Percentiles rank a stretch among this genome's conserved stretches.
These are phyloP conservation scores for Eutrigla gurnardus DNA, from an alignment of 2,797 vertebrate species.

Conservation along the genomic window DNA sequence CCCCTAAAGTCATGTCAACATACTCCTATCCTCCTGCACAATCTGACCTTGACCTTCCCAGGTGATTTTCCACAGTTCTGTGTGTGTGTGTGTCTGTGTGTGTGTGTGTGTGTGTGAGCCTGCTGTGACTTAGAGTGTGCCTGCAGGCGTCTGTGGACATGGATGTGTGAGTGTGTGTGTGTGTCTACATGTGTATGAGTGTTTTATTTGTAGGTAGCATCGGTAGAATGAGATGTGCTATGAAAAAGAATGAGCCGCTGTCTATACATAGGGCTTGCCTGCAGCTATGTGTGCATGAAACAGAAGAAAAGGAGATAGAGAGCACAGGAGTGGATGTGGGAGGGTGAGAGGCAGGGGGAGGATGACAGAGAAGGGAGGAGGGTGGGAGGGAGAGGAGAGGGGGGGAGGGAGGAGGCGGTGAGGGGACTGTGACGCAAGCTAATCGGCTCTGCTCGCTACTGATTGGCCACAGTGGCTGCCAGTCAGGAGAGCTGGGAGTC, in stretches of 20 bases:
- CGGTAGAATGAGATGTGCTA: conserved; percentile 64
- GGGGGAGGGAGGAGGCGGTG: conserved; percentile 61
- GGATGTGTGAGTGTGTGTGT: conserved; percentile 12
- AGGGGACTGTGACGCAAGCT: conserved; percentile 82
- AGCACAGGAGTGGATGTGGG: conserved; percentile 69
- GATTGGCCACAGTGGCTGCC: conserved; percentile 78
- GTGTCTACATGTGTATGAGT: conserved; percentile 17
- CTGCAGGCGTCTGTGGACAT: neutral
- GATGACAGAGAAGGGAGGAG: conserved; percentile 74
- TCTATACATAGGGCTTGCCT: conserved; percentile 79
- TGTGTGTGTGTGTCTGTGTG: conserved; percentile 36
- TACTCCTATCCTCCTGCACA: conserved; percentile 52
- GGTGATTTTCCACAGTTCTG: conserved; percentile 72
- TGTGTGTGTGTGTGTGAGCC: conserved; percentile 29
- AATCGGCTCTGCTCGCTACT: conserved; percentile 65
- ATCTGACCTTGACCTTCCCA: conserved; percentile 80
- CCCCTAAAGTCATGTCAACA: conserved; percentile 71
- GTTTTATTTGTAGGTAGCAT: conserved; percentile 39
- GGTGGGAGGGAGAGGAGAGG: conserved; percentile 64
- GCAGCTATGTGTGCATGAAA: conserved; percentile 78
- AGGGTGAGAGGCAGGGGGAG: conserved; percentile 72
- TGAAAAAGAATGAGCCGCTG: conserved; percentile 57
- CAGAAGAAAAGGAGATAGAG: conserved; percentile 56
- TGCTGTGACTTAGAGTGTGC: conserved; percentile 5
- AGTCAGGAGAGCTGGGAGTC: conserved; percentile 78